Evolutionary conservation across 2,888 invertebrate genomes (phyloP), one percentile per base, ranked within the genome.

Genomic region (Neria commutata): DNA sequence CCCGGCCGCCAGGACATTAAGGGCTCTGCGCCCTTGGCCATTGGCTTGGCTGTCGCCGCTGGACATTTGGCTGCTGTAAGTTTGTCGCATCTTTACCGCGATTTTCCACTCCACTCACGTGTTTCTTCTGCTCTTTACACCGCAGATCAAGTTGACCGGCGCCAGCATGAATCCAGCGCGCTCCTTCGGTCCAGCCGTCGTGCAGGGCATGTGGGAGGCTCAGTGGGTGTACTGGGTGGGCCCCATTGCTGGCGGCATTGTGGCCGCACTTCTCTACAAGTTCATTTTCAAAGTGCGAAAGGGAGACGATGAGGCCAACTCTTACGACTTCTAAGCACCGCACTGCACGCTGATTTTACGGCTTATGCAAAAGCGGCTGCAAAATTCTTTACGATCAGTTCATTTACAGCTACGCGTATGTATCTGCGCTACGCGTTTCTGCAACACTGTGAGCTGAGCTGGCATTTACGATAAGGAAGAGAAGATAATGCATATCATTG

Each of bases 221-320:
- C 95, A 95, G 73, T 95, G 95, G 94, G 86, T 94, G 2, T 95
- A 93, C 82, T 95, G 94, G 94, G 87, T 90, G 45, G 95, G 94
- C 2, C 94, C 94, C 3, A 85, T 91, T 64, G 78, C 87, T 24
- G 94, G 94, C 2, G 94, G 91, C 14, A 85, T 89, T 51, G 76
- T 88, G 5, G 92, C 91, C 10, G 91, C 88, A 4, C 78, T 92
- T 19, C 76, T 92, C 51, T 94, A 94, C 83, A 86, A 86, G 64
- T 86, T 87, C 77, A 83, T 88, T 67, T 87, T 89, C 78, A 86
- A 89, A 81, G 88, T 88, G 67, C 86, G 87, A 77, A 91, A 91
- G 81, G 85, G 85, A 21, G 87, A 88, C 60, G 88, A 88, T 68
- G 91, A 91, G 73, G 86, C 85, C 61, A 87, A 87, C 64, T 91